phyloP scores from a whole-genome alignment of 1,140 invertebrate genomes.

The Melipona quadrifasciata region DNA sequence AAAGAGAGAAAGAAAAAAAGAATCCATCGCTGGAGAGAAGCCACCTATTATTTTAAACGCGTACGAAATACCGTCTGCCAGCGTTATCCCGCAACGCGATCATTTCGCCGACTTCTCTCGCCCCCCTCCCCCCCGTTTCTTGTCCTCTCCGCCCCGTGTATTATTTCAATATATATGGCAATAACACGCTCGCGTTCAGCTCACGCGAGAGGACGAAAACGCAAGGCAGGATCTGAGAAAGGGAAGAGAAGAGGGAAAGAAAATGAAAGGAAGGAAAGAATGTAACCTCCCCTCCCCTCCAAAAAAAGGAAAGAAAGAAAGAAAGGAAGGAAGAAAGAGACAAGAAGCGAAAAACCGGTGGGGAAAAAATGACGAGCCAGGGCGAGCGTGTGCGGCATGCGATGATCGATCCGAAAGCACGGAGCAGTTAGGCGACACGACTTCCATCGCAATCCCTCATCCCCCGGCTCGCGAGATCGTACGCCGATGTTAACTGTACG shows the following conservation, averaged over 20 bases:
- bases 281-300: no score
- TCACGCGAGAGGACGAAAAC: no score
- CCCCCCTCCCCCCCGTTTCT: neutral
- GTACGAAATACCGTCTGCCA: neutral
- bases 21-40: neutral
- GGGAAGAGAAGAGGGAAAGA: no score
- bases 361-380: neutral
- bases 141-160: neutral
- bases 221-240: no score
- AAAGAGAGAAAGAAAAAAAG: neutral
- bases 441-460: conserved; percentile 32
- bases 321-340: no score
- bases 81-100: neutral
- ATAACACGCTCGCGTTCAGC: neutral
- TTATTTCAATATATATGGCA: neutral
- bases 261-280: neutral
- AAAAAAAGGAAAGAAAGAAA: neutral
- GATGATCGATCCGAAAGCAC: conserved; percentile 30
- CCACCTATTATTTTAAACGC: conserved; percentile 34
- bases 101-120: neutral
- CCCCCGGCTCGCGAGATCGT: conserved; percentile 48
- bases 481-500: conserved; percentile 60
- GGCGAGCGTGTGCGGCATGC: neutral
- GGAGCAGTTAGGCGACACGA: conserved; percentile 36
- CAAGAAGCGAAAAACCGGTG: neutral